Conservation (phyloP, 2,888 invertebrate genomes). For the Himalopsyche tibetana region DNA sequence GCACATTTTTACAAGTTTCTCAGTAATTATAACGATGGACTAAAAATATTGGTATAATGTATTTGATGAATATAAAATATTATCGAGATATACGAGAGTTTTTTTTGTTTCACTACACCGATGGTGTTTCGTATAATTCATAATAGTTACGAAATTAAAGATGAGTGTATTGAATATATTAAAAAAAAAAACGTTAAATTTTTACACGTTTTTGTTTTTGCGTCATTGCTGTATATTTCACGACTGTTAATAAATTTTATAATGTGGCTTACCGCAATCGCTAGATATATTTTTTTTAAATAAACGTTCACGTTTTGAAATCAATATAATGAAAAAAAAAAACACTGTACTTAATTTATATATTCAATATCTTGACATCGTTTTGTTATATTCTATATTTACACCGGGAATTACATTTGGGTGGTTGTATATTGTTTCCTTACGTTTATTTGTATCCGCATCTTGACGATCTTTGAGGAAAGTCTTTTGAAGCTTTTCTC, state of each 20-base stretch:
- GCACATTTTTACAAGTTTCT: too few relatives aligned
- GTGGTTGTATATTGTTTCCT: constrained; percentile 35
- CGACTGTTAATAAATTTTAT: neutral
- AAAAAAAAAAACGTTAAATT: neutral
- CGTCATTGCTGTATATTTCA: constrained; percentile 8
- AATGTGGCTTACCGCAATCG: neutral
- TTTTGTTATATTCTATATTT: too few relatives aligned
- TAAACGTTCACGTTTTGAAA: neutral
- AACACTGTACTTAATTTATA: too few relatives aligned
- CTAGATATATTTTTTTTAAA: neutral
- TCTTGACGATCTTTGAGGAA: constrained; percentile 39
- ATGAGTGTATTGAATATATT: neutral
- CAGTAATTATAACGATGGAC: too few relatives aligned
- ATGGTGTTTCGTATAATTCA: neutral
- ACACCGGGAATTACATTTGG: too few relatives aligned
- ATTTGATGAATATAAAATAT: too few relatives aligned
- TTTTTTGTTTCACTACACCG: neutral
- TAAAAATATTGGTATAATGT: too few relatives aligned
- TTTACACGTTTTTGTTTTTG: constrained; percentile 18
- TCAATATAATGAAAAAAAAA: too few relatives aligned
- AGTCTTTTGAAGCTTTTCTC: constrained; percentile 41
- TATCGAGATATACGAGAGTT: too few relatives aligned
- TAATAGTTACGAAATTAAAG: constrained; percentile 3
- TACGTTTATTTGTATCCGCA: constrained; percentile 55
- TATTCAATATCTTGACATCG: too few relatives aligned